Conservation (phyloP, 2,888 invertebrate species). For the Drosophila picticornis region DNA sequence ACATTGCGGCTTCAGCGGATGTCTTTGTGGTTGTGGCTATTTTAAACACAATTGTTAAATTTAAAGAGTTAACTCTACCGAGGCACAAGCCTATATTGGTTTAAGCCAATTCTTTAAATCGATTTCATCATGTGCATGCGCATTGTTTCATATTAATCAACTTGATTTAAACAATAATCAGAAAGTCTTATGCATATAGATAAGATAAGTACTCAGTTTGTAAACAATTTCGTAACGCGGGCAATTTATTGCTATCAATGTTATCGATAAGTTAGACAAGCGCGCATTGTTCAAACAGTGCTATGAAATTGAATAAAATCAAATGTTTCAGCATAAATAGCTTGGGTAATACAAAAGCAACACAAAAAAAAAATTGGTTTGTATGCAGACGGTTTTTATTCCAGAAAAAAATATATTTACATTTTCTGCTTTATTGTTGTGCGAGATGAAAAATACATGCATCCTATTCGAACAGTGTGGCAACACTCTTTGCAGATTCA, state of each 20-base stretch:
- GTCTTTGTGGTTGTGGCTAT: slow-evolving; percentile 56
- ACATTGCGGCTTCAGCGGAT: slow-evolving; percentile 56
- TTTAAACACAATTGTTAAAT: slow-evolving; percentile 37
- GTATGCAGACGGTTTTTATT: background rate
- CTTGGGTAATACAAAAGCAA: background rate
- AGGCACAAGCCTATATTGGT: background rate
- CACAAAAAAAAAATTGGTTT: background rate
- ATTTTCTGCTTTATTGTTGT: background rate
- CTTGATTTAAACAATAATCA: slow-evolving; percentile 1
- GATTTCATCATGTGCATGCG: background rate
- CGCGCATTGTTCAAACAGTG: background rate
- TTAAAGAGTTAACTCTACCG: slow-evolving; percentile 22
- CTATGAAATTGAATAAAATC: background rate
- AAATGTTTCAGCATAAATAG: background rate
- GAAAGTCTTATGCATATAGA: background rate
- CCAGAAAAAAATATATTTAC: background rate
- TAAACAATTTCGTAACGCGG: slow-evolving; percentile 30
- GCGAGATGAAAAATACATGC: background rate
- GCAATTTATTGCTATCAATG: slow-evolving; percentile 14
- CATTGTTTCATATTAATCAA: background rate
- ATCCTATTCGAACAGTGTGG: slow-evolving; percentile 27
- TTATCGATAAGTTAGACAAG: slow-evolving; percentile 24
- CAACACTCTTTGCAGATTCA: slow-evolving; percentile 26
- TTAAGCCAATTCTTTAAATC: background rate
- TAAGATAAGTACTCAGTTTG: slow-evolving; percentile 15